Evolutionary conservation across 1,140 invertebrate species (phyloP).

Genomic region (Lepidostoma basale): DNA sequence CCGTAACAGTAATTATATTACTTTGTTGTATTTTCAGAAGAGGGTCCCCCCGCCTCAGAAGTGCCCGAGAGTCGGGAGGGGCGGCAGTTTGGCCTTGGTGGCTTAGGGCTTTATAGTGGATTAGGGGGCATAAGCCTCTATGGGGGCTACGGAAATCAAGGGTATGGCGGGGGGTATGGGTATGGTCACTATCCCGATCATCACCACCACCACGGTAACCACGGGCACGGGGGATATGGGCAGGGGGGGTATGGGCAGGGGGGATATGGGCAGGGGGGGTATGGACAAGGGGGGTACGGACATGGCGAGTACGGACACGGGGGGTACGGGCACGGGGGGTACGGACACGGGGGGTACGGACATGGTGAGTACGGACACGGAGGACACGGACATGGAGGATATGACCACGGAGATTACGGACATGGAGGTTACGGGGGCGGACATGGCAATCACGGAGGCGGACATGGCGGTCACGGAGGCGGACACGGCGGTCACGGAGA

Average conservation of each 20-base stretch:
- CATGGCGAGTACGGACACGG: background rate
- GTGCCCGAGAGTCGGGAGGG: background rate
- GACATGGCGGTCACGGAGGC: background rate
- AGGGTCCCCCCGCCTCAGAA: too few species aligned
- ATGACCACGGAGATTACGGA: background rate
- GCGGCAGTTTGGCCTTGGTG: conserved; percentile 18
- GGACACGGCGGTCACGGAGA: conserved; percentile 10
- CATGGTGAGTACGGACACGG: conserved; percentile 6
- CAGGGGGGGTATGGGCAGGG: background rate
- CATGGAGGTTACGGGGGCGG: conserved; percentile 9
- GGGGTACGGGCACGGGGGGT: background rate
- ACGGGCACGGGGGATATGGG: background rate
- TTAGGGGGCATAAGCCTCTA: too few species aligned
- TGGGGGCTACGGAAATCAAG: background rate
- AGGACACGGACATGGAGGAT: background rate
- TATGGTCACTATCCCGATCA: background rate
- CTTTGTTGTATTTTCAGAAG: too few species aligned
- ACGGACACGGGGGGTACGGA: conserved; percentile 6
- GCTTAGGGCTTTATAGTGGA: too few species aligned
- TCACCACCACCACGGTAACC: conserved; percentile 1
- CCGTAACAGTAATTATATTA: too few species aligned
- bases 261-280: conserved; percentile 2
- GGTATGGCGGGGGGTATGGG: conserved; percentile 11
- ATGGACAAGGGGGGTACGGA: background rate
- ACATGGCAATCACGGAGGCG: background rate